A percentile compares a stretch with the other conserved stretches of the same genome.
These are phyloP conservation scores for Agrotis puta DNA, from an alignment of 2,888 invertebrate species.

Conservation along the genomic window DNA sequence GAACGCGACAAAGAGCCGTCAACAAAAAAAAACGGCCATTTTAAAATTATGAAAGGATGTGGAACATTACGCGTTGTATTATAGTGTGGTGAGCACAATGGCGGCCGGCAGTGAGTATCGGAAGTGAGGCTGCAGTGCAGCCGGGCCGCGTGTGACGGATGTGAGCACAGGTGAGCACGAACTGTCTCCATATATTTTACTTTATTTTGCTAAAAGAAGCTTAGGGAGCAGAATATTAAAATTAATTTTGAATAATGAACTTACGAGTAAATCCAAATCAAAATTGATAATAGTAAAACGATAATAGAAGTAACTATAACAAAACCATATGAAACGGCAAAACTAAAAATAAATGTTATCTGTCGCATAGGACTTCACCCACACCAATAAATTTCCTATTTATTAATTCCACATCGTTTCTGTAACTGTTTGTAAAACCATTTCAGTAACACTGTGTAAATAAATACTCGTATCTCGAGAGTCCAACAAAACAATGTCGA, in stretches of 20 bases:
- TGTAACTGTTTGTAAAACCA: conserved; percentile 54
- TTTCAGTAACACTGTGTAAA: conserved; percentile 19
- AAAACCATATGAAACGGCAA: too few species aligned
- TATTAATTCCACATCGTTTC: conserved; percentile 41
- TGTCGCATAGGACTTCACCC: background rate
- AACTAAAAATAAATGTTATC: too few species aligned
- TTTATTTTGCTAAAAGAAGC: background rate
- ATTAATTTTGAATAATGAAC: too few species aligned
- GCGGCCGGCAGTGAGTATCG: conserved; percentile 42
- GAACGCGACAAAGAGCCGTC: too few species aligned
- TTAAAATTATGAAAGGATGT: conserved; percentile 59
- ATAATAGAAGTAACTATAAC: too few species aligned
- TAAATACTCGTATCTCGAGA: conserved; percentile 19
- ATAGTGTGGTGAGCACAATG: conserved; percentile 46
- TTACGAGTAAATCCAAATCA: too few species aligned
- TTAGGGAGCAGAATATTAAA: background rate
- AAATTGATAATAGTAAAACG: background rate
- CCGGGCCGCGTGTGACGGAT: background rate
- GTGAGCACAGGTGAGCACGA: background rate
- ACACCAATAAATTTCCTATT: conserved; percentile 21
- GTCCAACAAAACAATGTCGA: conserved; percentile 1
- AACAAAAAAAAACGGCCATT: conserved; percentile 28
- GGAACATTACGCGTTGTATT: conserved; percentile 58
- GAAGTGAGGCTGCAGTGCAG: conserved; percentile 27
- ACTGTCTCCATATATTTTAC: background rate